These are phyloP conservation scores for Dasyornis broadbenti DNA, from an alignment of 2,113 vertebrate genomes.

Conservation along the genomic window DNA sequence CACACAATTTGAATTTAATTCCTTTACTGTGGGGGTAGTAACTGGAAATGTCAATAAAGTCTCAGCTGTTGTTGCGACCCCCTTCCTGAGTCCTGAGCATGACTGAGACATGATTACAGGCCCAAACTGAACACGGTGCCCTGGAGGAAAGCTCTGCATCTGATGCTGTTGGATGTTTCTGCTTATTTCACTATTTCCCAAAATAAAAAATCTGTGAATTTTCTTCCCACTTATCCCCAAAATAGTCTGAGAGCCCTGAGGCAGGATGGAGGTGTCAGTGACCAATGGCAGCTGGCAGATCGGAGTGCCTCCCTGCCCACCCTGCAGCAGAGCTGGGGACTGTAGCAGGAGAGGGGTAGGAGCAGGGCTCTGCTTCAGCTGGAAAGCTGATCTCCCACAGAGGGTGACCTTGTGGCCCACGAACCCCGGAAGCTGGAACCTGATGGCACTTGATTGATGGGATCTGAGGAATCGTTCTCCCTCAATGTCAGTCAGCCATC, in stretches of 20 bases:
- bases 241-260: not conserved
- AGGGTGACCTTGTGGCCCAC: not conserved
- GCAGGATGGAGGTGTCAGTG: not conserved
- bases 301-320: rapidly evolving
- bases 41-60: not conserved
- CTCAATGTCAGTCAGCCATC: not conserved
- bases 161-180: not conserved
- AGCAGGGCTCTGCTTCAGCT: not conserved
- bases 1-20: not conserved
- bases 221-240: not conserved
- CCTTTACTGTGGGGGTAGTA: not conserved
- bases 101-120: rapidly evolving
- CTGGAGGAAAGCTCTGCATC: not conserved
- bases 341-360: not conserved
- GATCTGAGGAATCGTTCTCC: not conserved
- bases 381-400: not conserved
- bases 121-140: too few species aligned
- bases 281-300: not conserved
- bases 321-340: not conserved
- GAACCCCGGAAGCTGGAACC: not conserved
- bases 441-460: conserved; percentile 23
- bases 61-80: not conserved
- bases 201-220: not conserved
- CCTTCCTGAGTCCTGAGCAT: not conserved
- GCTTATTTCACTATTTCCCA: not conserved